phyloP scores from a whole-genome alignment of 2,797 vertebrate species.

The Helarctos malayanus region DNA sequence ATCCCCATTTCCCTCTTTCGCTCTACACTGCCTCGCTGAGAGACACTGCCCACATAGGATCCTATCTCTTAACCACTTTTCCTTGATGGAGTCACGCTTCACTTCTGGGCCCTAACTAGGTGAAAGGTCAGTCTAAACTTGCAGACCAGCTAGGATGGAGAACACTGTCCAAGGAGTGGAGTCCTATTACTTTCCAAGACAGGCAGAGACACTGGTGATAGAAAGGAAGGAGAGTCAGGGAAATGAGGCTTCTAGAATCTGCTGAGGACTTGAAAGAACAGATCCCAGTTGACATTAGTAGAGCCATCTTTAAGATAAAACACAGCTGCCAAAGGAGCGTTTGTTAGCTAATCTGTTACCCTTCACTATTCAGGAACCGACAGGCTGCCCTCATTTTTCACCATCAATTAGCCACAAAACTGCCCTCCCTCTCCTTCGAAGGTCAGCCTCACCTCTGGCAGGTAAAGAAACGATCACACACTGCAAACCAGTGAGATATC shows the following conservation, averaged over 20 bases:
- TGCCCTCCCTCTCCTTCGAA: constrained; percentile 39
- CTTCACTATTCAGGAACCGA: constrained; percentile 45
- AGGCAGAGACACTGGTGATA: constrained; percentile 31
- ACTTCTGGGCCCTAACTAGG: constrained; percentile 69
- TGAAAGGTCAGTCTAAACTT: constrained; percentile 81
- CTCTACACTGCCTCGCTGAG: neutral
- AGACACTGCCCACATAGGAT: neutral
- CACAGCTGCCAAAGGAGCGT: neutral
- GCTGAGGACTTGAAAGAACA: constrained; percentile 68
- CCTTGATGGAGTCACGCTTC: constrained; percentile 73
- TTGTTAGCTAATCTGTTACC: constrained; percentile 38
- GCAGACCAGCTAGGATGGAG: constrained; percentile 57
- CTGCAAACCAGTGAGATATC: neutral
- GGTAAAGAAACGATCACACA: neutral
- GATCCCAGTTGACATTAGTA: constrained; percentile 13
- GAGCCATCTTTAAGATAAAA: constrained; percentile 60
- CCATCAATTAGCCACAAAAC: constrained; percentile 37
- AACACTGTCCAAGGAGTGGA: constrained; percentile 72
- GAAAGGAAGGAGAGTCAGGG: constrained; percentile 31
- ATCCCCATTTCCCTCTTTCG: constrained; percentile 34
- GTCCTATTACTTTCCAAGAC: constrained; percentile 77
- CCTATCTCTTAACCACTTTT: constrained; percentile 67
- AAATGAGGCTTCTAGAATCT: constrained; percentile 69
- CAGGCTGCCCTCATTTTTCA: constrained; percentile 36
- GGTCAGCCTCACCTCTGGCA: neutral